Conservation (phyloP, 1,140 invertebrate species). For the Triops longicaudatus region DNA sequence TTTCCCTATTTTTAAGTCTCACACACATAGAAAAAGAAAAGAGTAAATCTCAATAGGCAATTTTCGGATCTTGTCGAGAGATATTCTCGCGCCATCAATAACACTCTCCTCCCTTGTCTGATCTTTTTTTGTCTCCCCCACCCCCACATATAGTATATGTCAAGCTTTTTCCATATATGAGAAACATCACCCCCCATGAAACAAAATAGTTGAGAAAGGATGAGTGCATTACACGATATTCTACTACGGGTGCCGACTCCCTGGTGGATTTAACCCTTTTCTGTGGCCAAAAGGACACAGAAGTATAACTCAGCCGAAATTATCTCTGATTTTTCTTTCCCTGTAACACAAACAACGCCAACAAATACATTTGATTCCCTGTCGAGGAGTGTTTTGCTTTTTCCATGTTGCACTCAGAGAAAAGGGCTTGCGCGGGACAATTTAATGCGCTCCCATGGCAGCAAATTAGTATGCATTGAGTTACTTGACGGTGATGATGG, state of each 20-base stretch:
- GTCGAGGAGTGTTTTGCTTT: neutral
- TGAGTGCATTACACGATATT: constrained; percentile 12
- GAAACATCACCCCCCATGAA: neutral
- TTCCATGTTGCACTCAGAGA: neutral
- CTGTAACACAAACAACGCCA: too few species aligned
- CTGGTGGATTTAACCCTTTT: neutral
- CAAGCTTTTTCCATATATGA: too few species aligned
- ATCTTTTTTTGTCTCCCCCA: too few species aligned
- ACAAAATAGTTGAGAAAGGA: neutral
- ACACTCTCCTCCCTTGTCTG: neutral
- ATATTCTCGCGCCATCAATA: neutral
- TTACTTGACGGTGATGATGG: constrained; percentile 2
- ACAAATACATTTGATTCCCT: too few species aligned
- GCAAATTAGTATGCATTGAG: neutral
- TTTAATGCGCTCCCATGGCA: neutral
- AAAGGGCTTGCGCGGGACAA: neutral
- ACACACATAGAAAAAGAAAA: neutral
- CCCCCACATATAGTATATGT: too few species aligned
- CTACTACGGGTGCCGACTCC: neutral
- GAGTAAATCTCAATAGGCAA: neutral
- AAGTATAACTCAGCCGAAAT: too few species aligned
- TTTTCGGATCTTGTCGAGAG: constrained; percentile 5
- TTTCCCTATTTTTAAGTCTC: neutral
- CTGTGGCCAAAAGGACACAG: neutral
- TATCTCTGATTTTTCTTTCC: too few species aligned